Base-by-base conservation (phyloP, 1,140 invertebrate genomes). In the Drosophila carrolli region DNA sequence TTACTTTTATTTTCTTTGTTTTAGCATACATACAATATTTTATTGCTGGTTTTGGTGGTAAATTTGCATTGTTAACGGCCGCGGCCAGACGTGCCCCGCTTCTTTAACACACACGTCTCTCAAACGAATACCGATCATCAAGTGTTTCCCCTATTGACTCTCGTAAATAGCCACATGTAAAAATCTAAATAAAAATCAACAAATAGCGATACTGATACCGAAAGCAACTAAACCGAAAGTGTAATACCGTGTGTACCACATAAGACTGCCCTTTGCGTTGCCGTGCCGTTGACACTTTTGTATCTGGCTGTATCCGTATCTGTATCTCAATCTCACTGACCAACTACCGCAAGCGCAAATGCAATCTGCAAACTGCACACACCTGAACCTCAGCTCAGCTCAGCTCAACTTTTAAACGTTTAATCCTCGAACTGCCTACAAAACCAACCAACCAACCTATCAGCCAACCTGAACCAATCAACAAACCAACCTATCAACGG, bases 1-100 rank as follows among this genome's bases (percentile, higher is more conserved):
- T 88, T 86, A 86, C 79, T 86, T 89, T 86, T 86, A 79, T 86
- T 86, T 86, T 86, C 83, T 86, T 86, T 86, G 83, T 86, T 86
- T 86, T 86, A 86, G 83, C 83, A 86, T 86, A 86, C 79, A 86
- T 89, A 85, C 82, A 85, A 85, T 85, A 89, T 88, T 88, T 79
- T 80, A 86, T 86, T 86, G 83, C 84, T 86, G 83, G 83, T 86
- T 86, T 86, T 86, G 83, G 83, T 86, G 83, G 83, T 86, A 86
- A 86, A 88, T 88, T 86, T 86, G 79, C 83, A 86, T 86, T 86
- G 83, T 88, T 86, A 88, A 82, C 85, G 83, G 83, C 83, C 79
- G 78, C 63, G 82, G 83, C 84, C 76, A 78, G 83, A 88, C 72
- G 83, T 79, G 83, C 79, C 80, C 66, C 50, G 83, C 83, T 86